phyloP scores from a whole-genome alignment of 2,113 vertebrate genomes.

The Dipodomys merriami region DNA sequence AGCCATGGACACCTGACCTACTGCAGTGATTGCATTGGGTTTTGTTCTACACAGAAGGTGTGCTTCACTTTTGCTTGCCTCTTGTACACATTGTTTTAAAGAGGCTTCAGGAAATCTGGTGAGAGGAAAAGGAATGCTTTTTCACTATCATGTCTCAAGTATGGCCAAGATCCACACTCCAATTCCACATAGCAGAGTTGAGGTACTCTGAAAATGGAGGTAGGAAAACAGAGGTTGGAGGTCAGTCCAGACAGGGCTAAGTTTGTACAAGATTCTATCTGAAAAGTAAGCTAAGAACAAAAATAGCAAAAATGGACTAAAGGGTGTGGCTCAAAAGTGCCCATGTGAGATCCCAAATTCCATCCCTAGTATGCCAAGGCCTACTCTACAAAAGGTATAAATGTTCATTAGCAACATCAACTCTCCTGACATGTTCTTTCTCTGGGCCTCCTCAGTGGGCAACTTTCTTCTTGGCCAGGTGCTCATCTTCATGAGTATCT shows the following conservation, averaged over 20 bases:
- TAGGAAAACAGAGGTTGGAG: too few species aligned
- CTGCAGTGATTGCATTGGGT: too few species aligned
- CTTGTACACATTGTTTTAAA: fast-evolving
- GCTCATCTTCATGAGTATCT: fast-evolving
- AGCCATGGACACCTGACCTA: too few species aligned
- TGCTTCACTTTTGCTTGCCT: neutral
- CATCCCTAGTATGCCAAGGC: neutral
- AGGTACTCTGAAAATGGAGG: too few species aligned
- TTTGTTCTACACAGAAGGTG: fast-evolving
- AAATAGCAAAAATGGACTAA: too few species aligned
- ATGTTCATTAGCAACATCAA: neutral
- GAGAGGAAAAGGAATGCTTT: neutral
- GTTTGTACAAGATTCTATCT: too few species aligned
- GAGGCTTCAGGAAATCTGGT: fast-evolving
- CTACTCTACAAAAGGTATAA: neutral
- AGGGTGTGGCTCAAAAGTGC: too few species aligned
- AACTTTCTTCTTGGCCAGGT: fast-evolving
- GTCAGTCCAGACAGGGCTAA: too few species aligned
- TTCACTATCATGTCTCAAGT: neutral
- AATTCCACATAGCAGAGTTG: too few species aligned
- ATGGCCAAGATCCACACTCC: neutral
- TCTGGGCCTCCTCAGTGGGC: neutral
- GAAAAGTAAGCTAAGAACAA: too few species aligned
- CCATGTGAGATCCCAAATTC: too few species aligned
- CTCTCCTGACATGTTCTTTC: neutral